Evolutionary conservation across 1,140 invertebrate genomes (phyloP).

Genomic region (Hormaphis cornu): DNA sequence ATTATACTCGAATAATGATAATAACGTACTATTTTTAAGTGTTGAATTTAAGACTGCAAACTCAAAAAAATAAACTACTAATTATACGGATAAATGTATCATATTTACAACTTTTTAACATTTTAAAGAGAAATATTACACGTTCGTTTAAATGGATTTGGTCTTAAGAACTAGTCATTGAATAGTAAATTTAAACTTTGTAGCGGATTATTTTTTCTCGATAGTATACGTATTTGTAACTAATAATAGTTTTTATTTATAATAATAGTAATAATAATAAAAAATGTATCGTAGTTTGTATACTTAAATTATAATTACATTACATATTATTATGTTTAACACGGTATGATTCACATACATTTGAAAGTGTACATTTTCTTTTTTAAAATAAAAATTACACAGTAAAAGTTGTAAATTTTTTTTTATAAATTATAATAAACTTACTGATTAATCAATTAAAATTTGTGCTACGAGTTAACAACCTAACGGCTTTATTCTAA

Average conservation of each 20-base stretch:
- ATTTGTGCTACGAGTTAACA: not conserved
- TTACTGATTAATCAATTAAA: constrained; percentile 11
- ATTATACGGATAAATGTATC: not conserved
- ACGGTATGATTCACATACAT: not conserved
- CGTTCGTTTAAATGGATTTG: constrained; percentile 13
- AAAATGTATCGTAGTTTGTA: not conserved
- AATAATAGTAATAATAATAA: not conserved
- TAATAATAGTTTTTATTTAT: not conserved
- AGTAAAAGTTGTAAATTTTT: constrained; percentile 18
- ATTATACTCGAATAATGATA: constrained; percentile 8
- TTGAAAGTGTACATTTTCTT: constrained; percentile 6
- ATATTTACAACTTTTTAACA: not conserved
- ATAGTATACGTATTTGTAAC: constrained; percentile 1
- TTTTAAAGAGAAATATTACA: not conserved
- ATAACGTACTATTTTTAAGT: constrained; percentile 1
- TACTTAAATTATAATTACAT: constrained; percentile 20
- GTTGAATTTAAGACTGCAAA: constrained; percentile 26
- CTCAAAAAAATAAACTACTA: not conserved
- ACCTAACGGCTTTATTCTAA: not conserved
- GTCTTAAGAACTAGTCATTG: constrained; percentile 27
- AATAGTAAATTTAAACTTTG: constrained; percentile 23
- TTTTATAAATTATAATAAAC: constrained; percentile 30
- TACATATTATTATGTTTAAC: not conserved
- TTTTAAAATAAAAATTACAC: constrained; percentile 8
- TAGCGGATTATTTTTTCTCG: constrained; percentile 14